A percentile compares a stretch with the other conserved stretches of the same genome.
Evolutionary conservation across 2,888 invertebrate species (phyloP).

Genomic region (Folsomia manolachei): DNA sequence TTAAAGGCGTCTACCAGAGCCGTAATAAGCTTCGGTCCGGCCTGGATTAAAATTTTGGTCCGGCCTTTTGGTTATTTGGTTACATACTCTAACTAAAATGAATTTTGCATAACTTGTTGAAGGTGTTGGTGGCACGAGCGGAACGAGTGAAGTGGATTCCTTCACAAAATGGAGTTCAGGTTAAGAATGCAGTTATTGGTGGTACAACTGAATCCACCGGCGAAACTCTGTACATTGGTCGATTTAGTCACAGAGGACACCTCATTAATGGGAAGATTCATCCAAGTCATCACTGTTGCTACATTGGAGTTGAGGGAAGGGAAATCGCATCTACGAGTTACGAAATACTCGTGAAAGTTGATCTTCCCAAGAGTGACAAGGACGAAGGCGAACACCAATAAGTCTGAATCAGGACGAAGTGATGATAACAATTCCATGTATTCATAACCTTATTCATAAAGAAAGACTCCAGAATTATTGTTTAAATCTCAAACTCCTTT

Average conservation of each 20-base stretch:
- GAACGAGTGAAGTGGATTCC: constrained; percentile 7
- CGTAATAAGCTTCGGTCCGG: too few species aligned
- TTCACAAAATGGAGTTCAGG: neutral
- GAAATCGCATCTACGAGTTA: neutral
- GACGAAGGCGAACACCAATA: neutral
- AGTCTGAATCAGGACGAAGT: neutral
- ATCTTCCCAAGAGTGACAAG: neutral
- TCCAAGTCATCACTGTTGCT: constrained; percentile 8
- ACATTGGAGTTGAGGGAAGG: constrained; percentile 1
- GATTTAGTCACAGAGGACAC: neutral
- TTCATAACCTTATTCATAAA: too few species aligned
- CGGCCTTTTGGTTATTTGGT: neutral
- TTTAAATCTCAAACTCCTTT: too few species aligned
- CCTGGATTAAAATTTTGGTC: neutral
- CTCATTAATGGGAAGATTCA: constrained; percentile 15
- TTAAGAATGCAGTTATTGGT: neutral
- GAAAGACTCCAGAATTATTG: too few species aligned
- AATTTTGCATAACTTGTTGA: neutral
- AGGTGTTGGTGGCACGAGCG: constrained; percentile 11
- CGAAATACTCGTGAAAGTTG: constrained; percentile 11
- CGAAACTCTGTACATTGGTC: constrained; percentile 19
- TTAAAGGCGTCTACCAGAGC: too few species aligned
- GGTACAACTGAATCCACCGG: neutral
- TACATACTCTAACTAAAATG: neutral
- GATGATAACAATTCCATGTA: too few species aligned